phyloP scores from a whole-genome alignment of 1,140 invertebrate species.

The Chrysoperla carnea region DNA sequence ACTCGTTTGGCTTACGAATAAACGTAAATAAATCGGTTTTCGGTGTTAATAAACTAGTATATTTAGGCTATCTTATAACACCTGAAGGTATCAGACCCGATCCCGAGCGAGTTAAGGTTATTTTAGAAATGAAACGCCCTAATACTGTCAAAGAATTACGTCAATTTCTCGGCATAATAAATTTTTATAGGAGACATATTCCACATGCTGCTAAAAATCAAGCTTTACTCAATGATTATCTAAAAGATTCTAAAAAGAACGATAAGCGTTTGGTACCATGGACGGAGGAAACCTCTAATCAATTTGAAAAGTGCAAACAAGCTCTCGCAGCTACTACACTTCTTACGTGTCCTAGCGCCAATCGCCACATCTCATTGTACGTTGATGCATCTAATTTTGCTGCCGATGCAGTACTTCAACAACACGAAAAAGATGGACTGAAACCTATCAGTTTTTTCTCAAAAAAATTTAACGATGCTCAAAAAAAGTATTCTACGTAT shows the following conservation, averaged over 20 bases:
- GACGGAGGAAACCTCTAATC: neutral
- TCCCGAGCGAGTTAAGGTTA: conserved; percentile 9
- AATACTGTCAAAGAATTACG: conserved; percentile 12
- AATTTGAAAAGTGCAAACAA: conserved; percentile 11
- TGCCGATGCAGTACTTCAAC: conserved; percentile 13
- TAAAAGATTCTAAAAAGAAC: conserved; percentile 10
- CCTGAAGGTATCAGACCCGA: conserved; percentile 14
- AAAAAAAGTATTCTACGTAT: conserved; percentile 11
- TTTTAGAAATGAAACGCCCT: conserved; percentile 13
- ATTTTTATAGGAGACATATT: conserved; percentile 19
- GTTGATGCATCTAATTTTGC: conserved; percentile 12
- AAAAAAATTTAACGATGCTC: conserved; percentile 10
- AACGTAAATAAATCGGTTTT: neutral
- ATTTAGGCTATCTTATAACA: conserved; percentile 16
- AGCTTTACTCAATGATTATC: conserved; percentile 7
- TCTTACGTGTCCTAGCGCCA: conserved; percentile 1
- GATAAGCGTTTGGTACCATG: conserved; percentile 1
- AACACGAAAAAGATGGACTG: conserved; percentile 14
- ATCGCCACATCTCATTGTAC: conserved; percentile 4
- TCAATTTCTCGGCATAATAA: conserved; percentile 22
- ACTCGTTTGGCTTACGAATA: neutral
- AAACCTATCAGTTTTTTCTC: conserved; percentile 24
- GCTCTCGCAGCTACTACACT: conserved; percentile 3
- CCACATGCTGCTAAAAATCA: conserved; percentile 11
- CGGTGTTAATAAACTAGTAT: conserved; percentile 13